These are phyloP conservation scores for Oreocharis arfaki DNA, from an alignment of 2,113 vertebrate genomes.

Conservation along the genomic window DNA sequence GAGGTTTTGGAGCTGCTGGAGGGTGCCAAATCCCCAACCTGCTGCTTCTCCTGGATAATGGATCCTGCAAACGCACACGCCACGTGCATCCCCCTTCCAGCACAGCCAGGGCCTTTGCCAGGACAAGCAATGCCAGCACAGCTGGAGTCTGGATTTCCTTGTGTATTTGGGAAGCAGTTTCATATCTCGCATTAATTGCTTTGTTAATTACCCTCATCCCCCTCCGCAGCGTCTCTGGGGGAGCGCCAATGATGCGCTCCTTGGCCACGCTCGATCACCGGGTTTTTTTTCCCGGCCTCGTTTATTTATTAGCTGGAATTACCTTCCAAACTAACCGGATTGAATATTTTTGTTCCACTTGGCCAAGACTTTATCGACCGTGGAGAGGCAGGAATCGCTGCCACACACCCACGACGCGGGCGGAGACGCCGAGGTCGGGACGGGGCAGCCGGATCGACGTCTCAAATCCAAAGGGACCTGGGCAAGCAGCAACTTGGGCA, in stretches of 20 bases:
- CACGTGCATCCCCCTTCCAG: background rate
- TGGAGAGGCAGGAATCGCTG: background rate
- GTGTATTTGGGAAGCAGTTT: background rate
- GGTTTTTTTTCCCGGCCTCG: rapidly evolving
- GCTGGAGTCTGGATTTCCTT: background rate
- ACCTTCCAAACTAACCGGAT: background rate
- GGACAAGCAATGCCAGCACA: background rate
- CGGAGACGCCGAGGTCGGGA: background rate
- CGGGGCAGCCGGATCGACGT: rapidly evolving
- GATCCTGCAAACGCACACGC: rapidly evolving
- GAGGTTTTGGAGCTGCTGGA: background rate
- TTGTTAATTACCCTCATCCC: background rate
- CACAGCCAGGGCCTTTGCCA: background rate
- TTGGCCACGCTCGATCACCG: background rate
- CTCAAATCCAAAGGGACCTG: background rate
- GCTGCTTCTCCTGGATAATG: background rate
- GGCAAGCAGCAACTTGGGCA: background rate
- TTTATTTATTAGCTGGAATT: background rate
- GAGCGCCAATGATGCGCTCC: background rate
- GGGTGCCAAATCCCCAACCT: background rate
- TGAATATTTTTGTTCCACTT: background rate
- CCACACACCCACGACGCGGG: background rate
- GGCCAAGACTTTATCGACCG: background rate
- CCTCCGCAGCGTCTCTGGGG: background rate
- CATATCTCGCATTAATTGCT: background rate